Conservation (phyloP, 1,140 invertebrate species). For the Mylabris phalerata region DNA sequence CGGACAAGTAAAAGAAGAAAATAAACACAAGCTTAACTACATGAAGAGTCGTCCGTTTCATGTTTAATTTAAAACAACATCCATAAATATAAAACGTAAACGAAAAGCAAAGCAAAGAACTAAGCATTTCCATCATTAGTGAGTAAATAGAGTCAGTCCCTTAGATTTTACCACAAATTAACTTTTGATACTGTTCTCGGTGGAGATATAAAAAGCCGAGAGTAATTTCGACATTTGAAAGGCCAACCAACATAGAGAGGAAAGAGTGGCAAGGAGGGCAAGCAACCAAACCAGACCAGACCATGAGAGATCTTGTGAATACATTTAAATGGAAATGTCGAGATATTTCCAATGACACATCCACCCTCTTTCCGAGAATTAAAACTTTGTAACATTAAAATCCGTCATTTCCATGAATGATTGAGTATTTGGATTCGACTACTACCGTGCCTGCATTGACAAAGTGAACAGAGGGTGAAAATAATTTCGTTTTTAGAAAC, state of each 20-base stretch:
- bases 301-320: conserved; percentile 24
- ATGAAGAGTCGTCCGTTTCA: background rate
- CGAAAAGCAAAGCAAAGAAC: conserved; percentile 20
- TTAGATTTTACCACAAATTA: conserved; percentile 40
- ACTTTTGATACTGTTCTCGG: conserved; percentile 41
- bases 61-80: conserved; percentile 30
- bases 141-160: conserved; percentile 30
- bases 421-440: conserved; percentile 36
- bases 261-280: background rate
- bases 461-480: conserved; percentile 34
- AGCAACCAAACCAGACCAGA: conserved; percentile 19
- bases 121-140: conserved; percentile 32
- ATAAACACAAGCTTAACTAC: background rate
- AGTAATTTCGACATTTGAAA: conserved; percentile 32
- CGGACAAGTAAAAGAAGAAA: background rate
- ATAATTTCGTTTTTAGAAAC: conserved; percentile 39
- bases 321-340: conserved; percentile 42
- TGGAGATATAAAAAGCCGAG: conserved; percentile 39
- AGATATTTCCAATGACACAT: conserved; percentile 37
- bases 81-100: conserved; percentile 30
- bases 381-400: conserved; percentile 42
- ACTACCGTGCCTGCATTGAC: conserved; percentile 10
- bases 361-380: conserved; percentile 30
- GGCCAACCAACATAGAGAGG: background rate
- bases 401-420: conserved; percentile 42